phyloP scores from a whole-genome alignment of 2,797 vertebrate genomes.

The Rhynchotus rufescens region DNA sequence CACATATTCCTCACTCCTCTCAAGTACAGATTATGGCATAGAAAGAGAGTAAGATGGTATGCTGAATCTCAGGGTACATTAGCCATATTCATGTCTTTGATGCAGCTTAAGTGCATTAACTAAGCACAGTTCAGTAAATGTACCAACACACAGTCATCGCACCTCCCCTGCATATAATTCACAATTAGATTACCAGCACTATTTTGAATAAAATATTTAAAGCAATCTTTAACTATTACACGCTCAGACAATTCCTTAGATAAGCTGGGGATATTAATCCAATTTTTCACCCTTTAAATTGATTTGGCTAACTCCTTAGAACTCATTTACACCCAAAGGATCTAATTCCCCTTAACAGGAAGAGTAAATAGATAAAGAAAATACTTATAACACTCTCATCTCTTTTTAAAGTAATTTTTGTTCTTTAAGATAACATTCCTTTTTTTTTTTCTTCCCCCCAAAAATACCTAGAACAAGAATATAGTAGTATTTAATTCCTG shows the following conservation, averaged over 20 bases:
- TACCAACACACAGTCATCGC: neutral
- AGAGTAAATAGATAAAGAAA: neutral
- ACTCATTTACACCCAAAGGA: neutral
- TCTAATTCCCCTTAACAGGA: neutral
- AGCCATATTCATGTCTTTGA: neutral
- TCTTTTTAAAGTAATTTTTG: neutral
- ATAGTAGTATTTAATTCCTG: neutral
- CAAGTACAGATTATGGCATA: neutral
- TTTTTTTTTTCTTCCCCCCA: neutral
- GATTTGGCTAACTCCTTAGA: neutral
- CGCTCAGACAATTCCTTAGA: neutral
- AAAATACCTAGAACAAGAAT: neutral
- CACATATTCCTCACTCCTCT: neutral
- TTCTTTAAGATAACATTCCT: neutral
- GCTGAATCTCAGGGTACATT: neutral
- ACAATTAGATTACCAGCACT: neutral
- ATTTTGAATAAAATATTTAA: conserved; percentile 47
- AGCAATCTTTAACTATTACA: neutral
- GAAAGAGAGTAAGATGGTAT: neutral
- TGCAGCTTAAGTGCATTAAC: neutral
- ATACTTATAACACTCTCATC: neutral
- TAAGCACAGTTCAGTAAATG: neutral
- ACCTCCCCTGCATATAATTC: neutral
- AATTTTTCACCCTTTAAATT: neutral
- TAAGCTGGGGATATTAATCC: neutral